Percentiles rank a stretch among this genome's conserved stretches.
Conservation (phyloP, 1,140 invertebrate species). For the Drosophila subpulchrella region DNA sequence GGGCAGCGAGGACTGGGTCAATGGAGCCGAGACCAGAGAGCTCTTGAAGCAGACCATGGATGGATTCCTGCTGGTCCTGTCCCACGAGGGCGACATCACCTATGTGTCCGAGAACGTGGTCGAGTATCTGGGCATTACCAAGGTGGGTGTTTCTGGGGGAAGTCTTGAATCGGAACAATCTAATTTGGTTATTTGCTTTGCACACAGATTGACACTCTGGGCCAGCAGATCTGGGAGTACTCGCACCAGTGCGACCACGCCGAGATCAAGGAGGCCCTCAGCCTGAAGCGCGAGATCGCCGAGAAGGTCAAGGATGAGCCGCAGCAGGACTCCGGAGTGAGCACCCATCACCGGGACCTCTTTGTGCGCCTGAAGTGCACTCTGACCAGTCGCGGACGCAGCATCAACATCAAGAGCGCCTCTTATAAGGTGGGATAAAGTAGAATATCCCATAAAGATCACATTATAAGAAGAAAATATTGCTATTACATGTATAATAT, state of each 20-base stretch:
- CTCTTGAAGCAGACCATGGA: conserved; percentile 89
- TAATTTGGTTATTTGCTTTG: not conserved
- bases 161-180: not conserved
- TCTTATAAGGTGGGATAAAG: conserved; percentile 92
- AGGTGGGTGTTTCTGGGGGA: conserved; percentile 86
- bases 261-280: conserved; percentile 93
- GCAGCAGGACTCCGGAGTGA: conserved; percentile 73
- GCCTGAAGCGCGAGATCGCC: conserved; percentile 62
- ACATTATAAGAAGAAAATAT: too few relatives aligned
- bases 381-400: conserved; percentile 94
- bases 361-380: conserved; percentile 96
- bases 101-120: conserved; percentile 96
- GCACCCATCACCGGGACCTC: conserved; percentile 86
- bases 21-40: conserved; percentile 60
- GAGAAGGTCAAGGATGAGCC: conserved; percentile 85
- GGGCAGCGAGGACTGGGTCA: conserved; percentile 59
- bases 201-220: conserved; percentile 95
- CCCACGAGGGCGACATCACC: conserved; percentile 94
- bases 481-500: too few relatives aligned
- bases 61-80: conserved; percentile 94
- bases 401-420: conserved; percentile 96
- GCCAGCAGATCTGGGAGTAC: conserved; percentile 96
- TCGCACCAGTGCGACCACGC: conserved; percentile 97
- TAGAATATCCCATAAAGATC: too few relatives aligned
- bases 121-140: conserved; percentile 94